Evolutionary conservation across 2,888 invertebrate genomes (phyloP).

Genomic region (Drosophila austrosaltans): DNA sequence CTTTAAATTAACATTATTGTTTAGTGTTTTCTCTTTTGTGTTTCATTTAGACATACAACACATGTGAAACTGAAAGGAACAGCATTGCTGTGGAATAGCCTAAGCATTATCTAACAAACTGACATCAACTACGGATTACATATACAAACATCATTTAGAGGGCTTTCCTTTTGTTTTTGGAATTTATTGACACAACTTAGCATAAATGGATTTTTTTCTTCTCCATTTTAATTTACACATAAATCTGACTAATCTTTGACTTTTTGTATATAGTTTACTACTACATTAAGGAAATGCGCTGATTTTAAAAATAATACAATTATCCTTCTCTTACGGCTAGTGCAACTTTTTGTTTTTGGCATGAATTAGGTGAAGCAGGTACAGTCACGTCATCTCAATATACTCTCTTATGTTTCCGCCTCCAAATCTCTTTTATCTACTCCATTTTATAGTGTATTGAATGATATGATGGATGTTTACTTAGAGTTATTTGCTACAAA

Average conservation of each 20-base stretch:
- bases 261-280: not conserved
- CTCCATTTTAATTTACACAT: not conserved
- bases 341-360: not conserved
- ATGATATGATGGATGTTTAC: slow-evolving; percentile 59
- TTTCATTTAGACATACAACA: slow-evolving; percentile 2
- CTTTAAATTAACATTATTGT: not conserved
- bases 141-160: not conserved
- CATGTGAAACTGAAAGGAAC: slow-evolving; percentile 27
- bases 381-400: slow-evolving; percentile 29
- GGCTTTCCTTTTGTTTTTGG: not conserved
- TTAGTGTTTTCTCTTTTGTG: not conserved
- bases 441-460: slow-evolving; percentile 21
- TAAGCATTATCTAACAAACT: slow-evolving; percentile 7
- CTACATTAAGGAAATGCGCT: not conserved
- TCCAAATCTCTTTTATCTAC: not conserved
- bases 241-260: not conserved
- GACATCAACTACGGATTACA: slow-evolving; percentile 5
- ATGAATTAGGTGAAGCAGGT: slow-evolving; percentile 9
- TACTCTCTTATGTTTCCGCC: not conserved
- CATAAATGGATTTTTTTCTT: not conserved
- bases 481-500: slow-evolving; percentile 33
- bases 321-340: not conserved
- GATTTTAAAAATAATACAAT: slow-evolving; percentile 6
- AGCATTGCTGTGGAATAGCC: slow-evolving; percentile 40
- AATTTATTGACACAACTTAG: not conserved